A percentile compares a stretch with the other conserved stretches of the same genome.
Conservation (phyloP, 2,888 invertebrate species). For the Netelia fuscicornis region DNA sequence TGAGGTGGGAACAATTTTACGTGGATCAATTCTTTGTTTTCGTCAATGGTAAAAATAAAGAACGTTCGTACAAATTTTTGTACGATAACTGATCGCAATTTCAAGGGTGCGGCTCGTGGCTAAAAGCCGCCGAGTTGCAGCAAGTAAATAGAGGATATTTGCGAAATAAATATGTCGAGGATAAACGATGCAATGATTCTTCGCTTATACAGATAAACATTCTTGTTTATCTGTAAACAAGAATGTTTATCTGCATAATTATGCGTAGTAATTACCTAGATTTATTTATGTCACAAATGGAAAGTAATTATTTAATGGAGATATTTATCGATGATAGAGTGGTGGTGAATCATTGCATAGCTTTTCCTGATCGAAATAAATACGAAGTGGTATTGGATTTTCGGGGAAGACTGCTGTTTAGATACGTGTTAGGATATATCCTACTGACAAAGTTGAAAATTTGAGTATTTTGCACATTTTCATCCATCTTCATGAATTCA, state of each 20-base stretch:
- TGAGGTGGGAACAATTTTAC: conserved; percentile 58
- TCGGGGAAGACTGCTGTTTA: conserved; percentile 29
- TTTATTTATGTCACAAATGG: too few relatives aligned
- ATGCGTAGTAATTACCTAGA: too few relatives aligned
- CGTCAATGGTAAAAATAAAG: conserved; percentile 4
- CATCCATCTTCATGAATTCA: conserved; percentile 18
- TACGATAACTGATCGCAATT: conserved; percentile 24
- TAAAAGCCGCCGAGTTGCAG: conserved; percentile 12
- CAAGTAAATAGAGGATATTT: conserved; percentile 24
- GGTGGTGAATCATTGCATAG: neutral
- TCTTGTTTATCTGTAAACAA: too few relatives aligned
- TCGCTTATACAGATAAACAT: neutral
- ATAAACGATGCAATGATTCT: neutral
- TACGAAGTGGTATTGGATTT: conserved; percentile 39
- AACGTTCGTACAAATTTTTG: conserved; percentile 48
- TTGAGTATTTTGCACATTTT: conserved; percentile 28
- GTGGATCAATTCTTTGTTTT: conserved; percentile 2
- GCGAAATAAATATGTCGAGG: neutral
- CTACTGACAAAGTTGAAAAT: conserved; percentile 32
- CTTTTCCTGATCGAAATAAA: conserved; percentile 24
- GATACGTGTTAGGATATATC: conserved; percentile 50
- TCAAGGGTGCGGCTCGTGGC: conserved; percentile 9
- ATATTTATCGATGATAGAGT: neutral
- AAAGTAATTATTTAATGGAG: too few relatives aligned
- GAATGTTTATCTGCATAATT: too few relatives aligned